phyloP scores from a whole-genome alignment of 2,888 invertebrate genomes.

The Drosophila melanocephala region DNA sequence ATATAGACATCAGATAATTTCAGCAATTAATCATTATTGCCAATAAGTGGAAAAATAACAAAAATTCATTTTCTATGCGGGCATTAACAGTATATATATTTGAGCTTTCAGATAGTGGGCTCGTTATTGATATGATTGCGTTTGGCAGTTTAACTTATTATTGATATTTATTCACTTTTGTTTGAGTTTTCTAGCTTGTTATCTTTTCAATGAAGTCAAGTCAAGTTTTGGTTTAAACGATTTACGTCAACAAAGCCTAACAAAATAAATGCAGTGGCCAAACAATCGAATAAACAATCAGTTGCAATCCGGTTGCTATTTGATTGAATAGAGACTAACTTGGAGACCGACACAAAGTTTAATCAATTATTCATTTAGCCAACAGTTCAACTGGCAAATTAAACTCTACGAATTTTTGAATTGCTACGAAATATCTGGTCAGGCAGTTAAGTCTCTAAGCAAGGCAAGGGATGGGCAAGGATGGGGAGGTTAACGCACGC shows the following conservation, averaged over 20 bases:
- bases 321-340: neutral
- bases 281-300: slow-evolving; percentile 9
- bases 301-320: neutral
- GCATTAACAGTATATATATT: neutral
- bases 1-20: neutral
- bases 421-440: slow-evolving; percentile 9
- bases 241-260: slow-evolving; percentile 1
- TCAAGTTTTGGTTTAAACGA: neutral
- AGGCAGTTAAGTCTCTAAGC: slow-evolving; percentile 9
- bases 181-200: neutral
- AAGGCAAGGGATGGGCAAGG: neutral
- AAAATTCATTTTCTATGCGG: neutral
- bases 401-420: slow-evolving; percentile 32
- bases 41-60: neutral
- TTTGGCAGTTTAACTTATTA: neutral
- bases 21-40: neutral
- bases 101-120: neutral
- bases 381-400: slow-evolving; percentile 18
- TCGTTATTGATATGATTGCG: neutral
- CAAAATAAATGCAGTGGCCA: slow-evolving; percentile 17
- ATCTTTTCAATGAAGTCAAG: neutral
- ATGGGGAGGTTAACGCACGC: slow-evolving; percentile 24
- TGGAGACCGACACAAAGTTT: neutral
- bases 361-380: slow-evolving; percentile 1
- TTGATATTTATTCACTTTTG: neutral